These are phyloP conservation scores for Peromyscus leucopus DNA, from an alignment of 2,113 vertebrate genomes.

Conservation along the genomic window DNA sequence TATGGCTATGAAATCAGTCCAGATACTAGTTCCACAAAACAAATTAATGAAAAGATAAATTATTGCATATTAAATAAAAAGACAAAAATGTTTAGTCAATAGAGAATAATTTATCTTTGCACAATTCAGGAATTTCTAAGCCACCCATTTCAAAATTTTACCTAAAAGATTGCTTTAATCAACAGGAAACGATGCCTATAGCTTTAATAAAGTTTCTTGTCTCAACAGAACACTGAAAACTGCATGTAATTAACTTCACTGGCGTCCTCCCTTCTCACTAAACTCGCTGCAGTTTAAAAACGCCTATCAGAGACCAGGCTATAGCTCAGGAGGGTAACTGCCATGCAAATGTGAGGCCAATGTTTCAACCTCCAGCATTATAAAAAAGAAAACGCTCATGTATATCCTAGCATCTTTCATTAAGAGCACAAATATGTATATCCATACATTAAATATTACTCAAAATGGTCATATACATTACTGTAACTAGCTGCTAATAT, in stretches of 20 bases:
- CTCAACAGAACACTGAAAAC: conserved; percentile 45
- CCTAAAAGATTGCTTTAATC: neutral
- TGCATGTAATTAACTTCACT: conserved; percentile 42
- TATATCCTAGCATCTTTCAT: conserved; percentile 43
- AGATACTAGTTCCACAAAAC: neutral
- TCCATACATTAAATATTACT: neutral
- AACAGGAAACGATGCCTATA: conserved; percentile 39
- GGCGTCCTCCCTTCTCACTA: conserved; percentile 27
- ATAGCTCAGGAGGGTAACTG: neutral
- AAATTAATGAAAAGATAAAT: conserved; percentile 19
- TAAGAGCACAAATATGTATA: neutral
- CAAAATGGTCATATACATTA: neutral
- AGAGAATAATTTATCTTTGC: conserved; percentile 48
- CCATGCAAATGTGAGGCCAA: neutral
- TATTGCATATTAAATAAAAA: conserved; percentile 37
- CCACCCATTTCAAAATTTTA: conserved; percentile 45
- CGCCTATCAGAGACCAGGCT: neutral
- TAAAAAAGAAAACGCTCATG: neutral
- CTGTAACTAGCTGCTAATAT: neutral
- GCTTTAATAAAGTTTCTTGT: neutral
- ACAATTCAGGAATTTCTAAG: conserved; percentile 34
- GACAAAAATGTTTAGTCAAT: conserved; percentile 28
- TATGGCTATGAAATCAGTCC: neutral
- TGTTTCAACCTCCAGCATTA: neutral
- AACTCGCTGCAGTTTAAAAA: conserved; percentile 7